A percentile compares a stretch with the other conserved stretches of the same genome.
These are phyloP conservation scores for Oriolus oriolus DNA, from an alignment of 2,113 vertebrate species.

Conservation along the genomic window DNA sequence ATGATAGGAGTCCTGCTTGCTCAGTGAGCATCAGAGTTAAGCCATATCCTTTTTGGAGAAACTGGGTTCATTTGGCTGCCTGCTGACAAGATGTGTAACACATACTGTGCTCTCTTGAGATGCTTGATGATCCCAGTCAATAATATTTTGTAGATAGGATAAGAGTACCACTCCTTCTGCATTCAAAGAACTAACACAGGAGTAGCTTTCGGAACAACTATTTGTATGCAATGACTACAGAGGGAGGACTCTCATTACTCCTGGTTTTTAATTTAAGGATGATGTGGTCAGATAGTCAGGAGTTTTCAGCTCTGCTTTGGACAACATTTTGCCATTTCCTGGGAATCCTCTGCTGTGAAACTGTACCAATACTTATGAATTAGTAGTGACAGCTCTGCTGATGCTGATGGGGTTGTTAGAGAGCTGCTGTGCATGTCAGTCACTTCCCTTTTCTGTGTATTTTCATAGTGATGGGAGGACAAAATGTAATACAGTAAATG, in stretches of 20 bases:
- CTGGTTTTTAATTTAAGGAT: not conserved
- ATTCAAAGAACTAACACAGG: not conserved
- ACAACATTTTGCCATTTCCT: not conserved
- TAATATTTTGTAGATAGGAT: not conserved
- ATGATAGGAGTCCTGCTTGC: not conserved
- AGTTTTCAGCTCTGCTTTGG: not conserved
- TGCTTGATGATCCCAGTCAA: not conserved
- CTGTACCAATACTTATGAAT: not conserved
- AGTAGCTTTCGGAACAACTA: not conserved
- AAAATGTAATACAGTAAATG: not conserved
- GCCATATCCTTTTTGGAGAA: not conserved
- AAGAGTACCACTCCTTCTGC: not conserved
- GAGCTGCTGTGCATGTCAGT: not conserved
- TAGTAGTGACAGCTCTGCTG: not conserved
- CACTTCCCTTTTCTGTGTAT: not conserved
- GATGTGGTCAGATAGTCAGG: rapidly evolving
- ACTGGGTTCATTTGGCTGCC: not conserved
- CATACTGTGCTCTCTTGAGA: not conserved
- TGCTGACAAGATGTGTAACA: not conserved
- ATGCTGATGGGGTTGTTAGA: not conserved
- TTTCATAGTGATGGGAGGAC: not conserved
- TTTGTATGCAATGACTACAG: not conserved
- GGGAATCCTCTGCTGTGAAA: not conserved
- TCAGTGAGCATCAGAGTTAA: not conserved
- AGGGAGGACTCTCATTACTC: not conserved